Evolutionary conservation across 2,113 vertebrate genomes (phyloP).

Genomic region (Pseudorasbora parva): DNA sequence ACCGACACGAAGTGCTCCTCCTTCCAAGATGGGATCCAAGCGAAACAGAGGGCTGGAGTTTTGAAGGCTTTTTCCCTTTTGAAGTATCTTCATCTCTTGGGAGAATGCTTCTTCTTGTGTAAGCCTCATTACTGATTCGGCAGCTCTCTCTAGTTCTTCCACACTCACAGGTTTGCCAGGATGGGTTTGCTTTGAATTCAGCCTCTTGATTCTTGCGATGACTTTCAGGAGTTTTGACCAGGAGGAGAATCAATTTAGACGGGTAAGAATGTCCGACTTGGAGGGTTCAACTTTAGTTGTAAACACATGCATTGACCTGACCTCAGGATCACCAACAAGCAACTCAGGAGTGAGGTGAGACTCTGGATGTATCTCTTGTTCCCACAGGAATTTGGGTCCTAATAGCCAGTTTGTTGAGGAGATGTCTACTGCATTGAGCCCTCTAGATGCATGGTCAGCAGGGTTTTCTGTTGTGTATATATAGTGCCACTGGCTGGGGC

Average conservation of each 20-base stretch:
- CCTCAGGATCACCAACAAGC: conserved; percentile 39
- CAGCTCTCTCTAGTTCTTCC: neutral
- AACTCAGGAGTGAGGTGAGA: neutral
- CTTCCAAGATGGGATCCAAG: too few relatives aligned
- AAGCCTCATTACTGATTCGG: neutral
- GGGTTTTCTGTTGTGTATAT: conserved; percentile 1
- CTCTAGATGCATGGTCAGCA: too few relatives aligned
- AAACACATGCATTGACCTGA: conserved; percentile 19
- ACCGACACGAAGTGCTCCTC: too few relatives aligned
- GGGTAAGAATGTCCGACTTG: too few relatives aligned
- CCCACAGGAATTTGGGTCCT: conserved; percentile 39
- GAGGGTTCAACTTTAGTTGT: too few relatives aligned
- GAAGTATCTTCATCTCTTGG: too few relatives aligned
- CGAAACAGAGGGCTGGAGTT: too few relatives aligned
- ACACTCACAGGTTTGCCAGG: neutral
- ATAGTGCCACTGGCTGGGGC: conserved; percentile 31
- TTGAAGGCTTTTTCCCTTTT: too few relatives aligned
- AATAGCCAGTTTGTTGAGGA: conserved; percentile 13
- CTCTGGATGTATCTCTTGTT: neutral
- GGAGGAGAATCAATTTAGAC: too few relatives aligned
- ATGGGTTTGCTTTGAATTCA: neutral
- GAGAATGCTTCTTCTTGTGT: too few relatives aligned
- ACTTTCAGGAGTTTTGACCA: too few relatives aligned
- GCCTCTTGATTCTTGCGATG: too few relatives aligned
- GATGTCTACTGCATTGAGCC: conserved; percentile 6